Conservation (phyloP, 1,140 invertebrate species). For the Drosophila elegans region DNA sequence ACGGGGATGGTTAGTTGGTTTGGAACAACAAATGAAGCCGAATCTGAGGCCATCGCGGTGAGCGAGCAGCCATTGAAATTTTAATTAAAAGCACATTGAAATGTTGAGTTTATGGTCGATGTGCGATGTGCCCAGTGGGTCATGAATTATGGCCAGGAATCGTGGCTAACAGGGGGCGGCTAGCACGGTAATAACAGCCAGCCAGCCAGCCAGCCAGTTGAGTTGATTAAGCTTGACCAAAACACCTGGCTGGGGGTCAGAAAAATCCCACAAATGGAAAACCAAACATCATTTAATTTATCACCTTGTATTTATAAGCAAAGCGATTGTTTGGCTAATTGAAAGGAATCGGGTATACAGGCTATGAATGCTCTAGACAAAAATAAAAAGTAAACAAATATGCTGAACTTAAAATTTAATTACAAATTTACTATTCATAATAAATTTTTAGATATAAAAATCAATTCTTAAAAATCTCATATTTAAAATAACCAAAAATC, state of each 20-base stretch:
- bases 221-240: slow-evolving; percentile 75
- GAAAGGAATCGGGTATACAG: background rate
- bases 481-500: no score
- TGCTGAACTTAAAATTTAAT: no score
- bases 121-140: slow-evolving; percentile 61
- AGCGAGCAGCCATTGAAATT: slow-evolving; percentile 56
- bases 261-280: slow-evolving; percentile 40
- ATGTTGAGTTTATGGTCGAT: slow-evolving; percentile 68
- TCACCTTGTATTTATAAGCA: slow-evolving; percentile 38
- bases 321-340: slow-evolving; percentile 25
- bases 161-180: background rate
- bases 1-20: background rate
- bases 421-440: no score
- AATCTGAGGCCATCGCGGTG: slow-evolving; percentile 14
- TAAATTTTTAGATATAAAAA: no score
- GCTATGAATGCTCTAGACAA: slow-evolving; percentile 5
- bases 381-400: no score
- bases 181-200: slow-evolving; percentile 36
- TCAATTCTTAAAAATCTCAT: no score
- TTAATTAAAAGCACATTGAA: slow-evolving; percentile 80
- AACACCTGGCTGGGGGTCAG: slow-evolving; percentile 54
- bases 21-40: slow-evolving; percentile 48
- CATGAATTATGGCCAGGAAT: slow-evolving; percentile 63
- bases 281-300: slow-evolving; percentile 63
- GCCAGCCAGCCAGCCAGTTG: slow-evolving; percentile 54